These are phyloP conservation scores for Thamnaconus septentrionalis DNA, from an alignment of 2,113 vertebrate species.

Conservation along the genomic window DNA sequence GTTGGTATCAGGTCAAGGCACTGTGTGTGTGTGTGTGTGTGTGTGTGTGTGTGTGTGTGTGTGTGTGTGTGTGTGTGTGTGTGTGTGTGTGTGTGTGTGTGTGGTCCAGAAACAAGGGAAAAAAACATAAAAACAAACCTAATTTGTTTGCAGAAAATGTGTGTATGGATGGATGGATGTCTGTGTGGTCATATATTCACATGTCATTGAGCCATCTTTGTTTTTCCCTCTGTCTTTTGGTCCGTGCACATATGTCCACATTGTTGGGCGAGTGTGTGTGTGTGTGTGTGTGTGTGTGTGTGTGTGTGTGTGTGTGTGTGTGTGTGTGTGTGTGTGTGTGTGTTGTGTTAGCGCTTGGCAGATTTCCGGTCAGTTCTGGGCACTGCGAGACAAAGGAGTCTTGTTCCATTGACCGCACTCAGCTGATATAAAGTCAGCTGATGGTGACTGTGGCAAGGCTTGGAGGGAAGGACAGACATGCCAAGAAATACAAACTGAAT, in stretches of 20 bases:
- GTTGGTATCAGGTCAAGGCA: no score
- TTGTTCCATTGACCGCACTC: slow-evolving; percentile 50
- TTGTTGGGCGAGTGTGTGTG: slow-evolving; percentile 10
- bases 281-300: no score
- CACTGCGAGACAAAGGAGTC: slow-evolving; percentile 52
- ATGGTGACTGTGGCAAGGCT: slow-evolving; percentile 33
- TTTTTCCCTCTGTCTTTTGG: neutral
- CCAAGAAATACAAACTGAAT: neutral
- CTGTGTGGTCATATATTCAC: neutral
- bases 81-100: no score
- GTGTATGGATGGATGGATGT: no score
- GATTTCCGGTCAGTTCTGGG: slow-evolving; percentile 46
- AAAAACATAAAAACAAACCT: no score
- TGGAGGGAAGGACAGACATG: slow-evolving; percentile 14
- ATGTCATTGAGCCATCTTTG: neutral
- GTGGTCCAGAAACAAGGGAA: no score
- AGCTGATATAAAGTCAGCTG: slow-evolving; percentile 66
- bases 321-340: no score
- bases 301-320: no score
- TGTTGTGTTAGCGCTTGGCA: slow-evolving; percentile 37
- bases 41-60: no score
- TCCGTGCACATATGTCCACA: slow-evolving; percentile 19
- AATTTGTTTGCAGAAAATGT: neutral
- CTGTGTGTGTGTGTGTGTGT: no score
- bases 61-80: no score